A percentile compares a stretch with the other conserved stretches of the same genome.
Evolutionary conservation across 2,113 vertebrate genomes (phyloP).

Genomic region (Daphoenositta chrysoptera): DNA sequence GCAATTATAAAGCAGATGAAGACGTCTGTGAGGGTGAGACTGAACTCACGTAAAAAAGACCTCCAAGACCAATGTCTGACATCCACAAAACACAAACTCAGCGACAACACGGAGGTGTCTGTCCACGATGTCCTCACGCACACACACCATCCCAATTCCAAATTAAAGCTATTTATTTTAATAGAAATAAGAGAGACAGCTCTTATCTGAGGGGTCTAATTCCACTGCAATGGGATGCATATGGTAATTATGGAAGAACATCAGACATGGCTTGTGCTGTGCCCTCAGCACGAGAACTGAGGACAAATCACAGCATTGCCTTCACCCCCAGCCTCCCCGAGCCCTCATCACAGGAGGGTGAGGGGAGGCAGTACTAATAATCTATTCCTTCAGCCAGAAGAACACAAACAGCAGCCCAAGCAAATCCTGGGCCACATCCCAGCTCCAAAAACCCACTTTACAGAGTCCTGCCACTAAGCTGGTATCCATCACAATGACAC

Average conservation of each 20-base stretch:
- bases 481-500: background rate
- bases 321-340: background rate
- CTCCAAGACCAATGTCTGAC: background rate
- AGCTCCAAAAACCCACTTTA: background rate
- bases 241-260: background rate
- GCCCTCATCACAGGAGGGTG: background rate
- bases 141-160: background rate
- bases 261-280: background rate
- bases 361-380: background rate
- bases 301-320: background rate
- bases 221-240: background rate
- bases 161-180: background rate
- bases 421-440: background rate
- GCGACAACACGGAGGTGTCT: fast-evolving
- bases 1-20: background rate
- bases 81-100: background rate
- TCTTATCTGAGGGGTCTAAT: background rate
- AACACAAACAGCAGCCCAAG: background rate
- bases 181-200: background rate
- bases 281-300: background rate
- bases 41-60: background rate
- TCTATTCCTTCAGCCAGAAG: background rate
- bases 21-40: background rate
- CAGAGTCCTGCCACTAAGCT: background rate
- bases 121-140: background rate